Evolutionary conservation across 2,113 vertebrate species (phyloP).

Genomic region (Gopherus evgoodei): DNA sequence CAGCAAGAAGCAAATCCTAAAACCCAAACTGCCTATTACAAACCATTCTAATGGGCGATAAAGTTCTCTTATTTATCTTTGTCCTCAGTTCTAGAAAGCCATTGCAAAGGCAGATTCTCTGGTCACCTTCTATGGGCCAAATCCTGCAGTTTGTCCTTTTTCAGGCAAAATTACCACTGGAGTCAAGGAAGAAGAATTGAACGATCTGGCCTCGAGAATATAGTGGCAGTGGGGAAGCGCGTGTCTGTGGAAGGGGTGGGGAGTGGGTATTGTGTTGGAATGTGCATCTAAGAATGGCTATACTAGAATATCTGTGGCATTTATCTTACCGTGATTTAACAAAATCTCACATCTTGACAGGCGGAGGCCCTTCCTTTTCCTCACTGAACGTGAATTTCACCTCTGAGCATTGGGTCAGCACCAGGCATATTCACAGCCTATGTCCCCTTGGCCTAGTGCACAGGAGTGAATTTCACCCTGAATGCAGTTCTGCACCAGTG

Average conservation of each 20-base stretch:
- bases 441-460: background rate
- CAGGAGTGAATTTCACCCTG: background rate
- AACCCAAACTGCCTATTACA: background rate
- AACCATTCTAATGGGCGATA: background rate
- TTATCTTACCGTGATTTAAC: background rate
- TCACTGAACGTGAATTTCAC: background rate
- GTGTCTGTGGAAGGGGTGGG: background rate
- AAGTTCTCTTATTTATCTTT: background rate
- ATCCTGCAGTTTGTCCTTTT: background rate
- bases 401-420: background rate
- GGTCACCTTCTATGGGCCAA: background rate
- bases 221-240: background rate
- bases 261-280: background rate
- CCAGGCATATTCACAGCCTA: background rate
- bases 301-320: background rate
- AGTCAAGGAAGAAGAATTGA: background rate
- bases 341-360: background rate
- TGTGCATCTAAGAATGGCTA: background rate
- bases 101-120: background rate
- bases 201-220: background rate
- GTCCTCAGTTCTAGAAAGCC: background rate
- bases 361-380: background rate
- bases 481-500: background rate
- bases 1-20: background rate
- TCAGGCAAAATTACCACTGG: background rate